Percentiles rank a stretch among this genome's conserved stretches.
phyloP scores from a whole-genome alignment of 2,888 invertebrate genomes.

The Allacma fusca region DNA sequence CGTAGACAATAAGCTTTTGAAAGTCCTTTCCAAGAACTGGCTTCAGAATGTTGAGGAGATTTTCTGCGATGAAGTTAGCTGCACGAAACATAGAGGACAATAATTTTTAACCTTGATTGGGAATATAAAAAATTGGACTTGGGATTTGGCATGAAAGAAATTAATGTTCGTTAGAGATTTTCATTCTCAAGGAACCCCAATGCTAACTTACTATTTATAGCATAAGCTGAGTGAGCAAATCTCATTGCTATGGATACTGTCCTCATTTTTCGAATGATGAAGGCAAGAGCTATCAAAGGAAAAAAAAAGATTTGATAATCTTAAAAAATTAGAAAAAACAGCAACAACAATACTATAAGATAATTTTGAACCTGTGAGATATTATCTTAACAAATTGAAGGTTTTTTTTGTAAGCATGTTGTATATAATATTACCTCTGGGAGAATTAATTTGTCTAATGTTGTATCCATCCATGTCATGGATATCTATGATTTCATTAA shows the following conservation, averaged over 20 bases:
- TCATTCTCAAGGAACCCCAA: not conserved
- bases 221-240: constrained; percentile 13
- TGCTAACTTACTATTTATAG: not conserved
- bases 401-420: too few relatives aligned
- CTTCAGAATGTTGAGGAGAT: not conserved
- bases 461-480: constrained; percentile 18
- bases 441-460: not conserved
- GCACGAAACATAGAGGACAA: too few relatives aligned
- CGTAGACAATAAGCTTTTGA: not conserved
- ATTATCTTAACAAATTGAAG: too few relatives aligned
- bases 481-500: not conserved
- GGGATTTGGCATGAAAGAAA: too few relatives aligned
- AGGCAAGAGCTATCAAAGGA: not conserved
- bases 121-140: too few relatives aligned
- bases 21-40: not conserved
- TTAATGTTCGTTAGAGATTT: too few relatives aligned
- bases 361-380: not conserved
- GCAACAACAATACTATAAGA: not conserved
- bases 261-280: not conserved
- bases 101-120: too few relatives aligned
- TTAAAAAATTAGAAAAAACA: not conserved
- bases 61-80: constrained; percentile 1
- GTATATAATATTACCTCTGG: constrained; percentile 13
- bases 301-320: too few relatives aligned
- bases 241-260: not conserved